These are phyloP conservation scores for Vireo altiloquus DNA, from an alignment of 2,113 vertebrate species.

Conservation along the genomic window DNA sequence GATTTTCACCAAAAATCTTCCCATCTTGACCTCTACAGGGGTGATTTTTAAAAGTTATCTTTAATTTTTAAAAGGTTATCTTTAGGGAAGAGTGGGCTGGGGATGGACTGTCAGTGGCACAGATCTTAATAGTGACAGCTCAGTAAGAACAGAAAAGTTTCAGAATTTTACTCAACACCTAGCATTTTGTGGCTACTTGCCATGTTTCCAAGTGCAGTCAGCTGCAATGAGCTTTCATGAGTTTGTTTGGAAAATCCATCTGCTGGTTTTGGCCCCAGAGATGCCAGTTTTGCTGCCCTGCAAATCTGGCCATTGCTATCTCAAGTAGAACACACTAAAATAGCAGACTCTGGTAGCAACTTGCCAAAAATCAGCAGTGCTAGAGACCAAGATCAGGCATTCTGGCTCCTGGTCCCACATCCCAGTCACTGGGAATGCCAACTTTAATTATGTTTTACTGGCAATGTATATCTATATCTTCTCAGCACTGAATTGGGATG, in stretches of 20 bases:
- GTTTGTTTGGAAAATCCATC: conserved; percentile 44
- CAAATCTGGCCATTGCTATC: neutral
- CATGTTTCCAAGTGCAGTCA: neutral
- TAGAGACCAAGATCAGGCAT: conserved; percentile 7
- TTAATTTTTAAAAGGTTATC: too few species aligned
- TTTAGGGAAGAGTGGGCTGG: neutral
- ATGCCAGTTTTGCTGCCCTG: conserved; percentile 13
- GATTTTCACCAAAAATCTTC: neutral
- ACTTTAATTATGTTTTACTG: conserved; percentile 45
- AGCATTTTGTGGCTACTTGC: neutral
- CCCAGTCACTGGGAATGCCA: conserved; percentile 7
- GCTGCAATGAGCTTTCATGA: neutral
- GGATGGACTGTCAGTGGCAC: neutral
- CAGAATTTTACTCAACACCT: neutral
- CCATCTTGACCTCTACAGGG: neutral
- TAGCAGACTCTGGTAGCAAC: neutral
- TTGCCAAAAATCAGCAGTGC: conserved; percentile 26
- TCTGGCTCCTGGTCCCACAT: neutral
- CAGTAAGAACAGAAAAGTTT: neutral
- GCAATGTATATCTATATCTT: neutral
- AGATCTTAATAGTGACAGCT: neutral
- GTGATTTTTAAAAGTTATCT: neutral
- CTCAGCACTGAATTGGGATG: neutral
- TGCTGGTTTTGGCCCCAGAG: conserved; percentile 22
- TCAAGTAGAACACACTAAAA: neutral